A percentile compares a stretch with the other conserved stretches of the same genome.
phyloP scores from a whole-genome alignment of 2,113 vertebrate genomes.

The Gavialis gangeticus region DNA sequence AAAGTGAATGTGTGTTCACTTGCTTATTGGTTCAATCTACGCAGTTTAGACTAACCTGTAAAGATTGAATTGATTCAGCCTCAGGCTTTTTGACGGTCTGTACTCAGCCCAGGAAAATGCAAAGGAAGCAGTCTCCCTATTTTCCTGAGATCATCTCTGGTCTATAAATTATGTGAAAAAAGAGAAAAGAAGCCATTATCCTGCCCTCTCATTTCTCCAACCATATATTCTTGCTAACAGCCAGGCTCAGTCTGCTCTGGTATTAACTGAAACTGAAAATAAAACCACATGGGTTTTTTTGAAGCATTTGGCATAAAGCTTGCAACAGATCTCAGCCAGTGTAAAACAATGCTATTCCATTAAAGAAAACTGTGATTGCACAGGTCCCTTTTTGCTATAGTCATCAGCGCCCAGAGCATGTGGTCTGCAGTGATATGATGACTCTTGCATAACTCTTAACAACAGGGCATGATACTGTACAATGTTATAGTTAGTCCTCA shows the following conservation, averaged over 20 bases:
- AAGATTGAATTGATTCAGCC: no score
- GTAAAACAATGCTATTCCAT: not conserved
- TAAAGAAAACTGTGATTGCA: not conserved
- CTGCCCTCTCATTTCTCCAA: fast-evolving
- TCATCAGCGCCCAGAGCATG: not conserved
- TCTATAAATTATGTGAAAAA: not conserved
- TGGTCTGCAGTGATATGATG: not conserved
- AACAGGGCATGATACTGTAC: not conserved
- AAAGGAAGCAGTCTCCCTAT: not conserved
- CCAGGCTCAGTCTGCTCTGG: not conserved
- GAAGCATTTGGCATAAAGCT: not conserved
- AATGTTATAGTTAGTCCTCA: not conserved
- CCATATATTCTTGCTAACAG: not conserved
- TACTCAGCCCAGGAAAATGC: not conserved
- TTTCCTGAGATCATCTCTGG: not conserved
- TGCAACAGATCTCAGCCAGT: not conserved
- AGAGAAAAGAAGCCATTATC: not conserved
- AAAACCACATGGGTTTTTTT: not conserved
- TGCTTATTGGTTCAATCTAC: no score
- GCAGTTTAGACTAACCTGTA: no score
- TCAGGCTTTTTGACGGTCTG: not conserved
- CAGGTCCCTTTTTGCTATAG: not conserved
- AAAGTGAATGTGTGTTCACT: no score
- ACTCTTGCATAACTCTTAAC: not conserved
- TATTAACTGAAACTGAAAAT: not conserved